Conservation (phyloP, 2,797 vertebrate species). For the Pagetopsis macropterus region DNA sequence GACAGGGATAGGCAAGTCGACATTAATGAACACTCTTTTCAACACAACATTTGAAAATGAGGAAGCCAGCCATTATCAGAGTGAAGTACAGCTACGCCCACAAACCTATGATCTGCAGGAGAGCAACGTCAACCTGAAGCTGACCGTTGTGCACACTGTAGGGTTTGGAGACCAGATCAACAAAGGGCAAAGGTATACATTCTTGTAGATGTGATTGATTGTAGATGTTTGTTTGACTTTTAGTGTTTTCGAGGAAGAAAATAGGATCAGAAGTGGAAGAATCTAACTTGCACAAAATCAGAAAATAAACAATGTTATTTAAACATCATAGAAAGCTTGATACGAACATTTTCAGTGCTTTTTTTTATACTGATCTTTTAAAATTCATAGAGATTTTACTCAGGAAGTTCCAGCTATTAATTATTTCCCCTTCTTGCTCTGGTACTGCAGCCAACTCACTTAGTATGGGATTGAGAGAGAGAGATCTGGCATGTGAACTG, state of each 20-base stretch:
- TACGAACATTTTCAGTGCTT: neutral
- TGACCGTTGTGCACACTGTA: conserved; percentile 94
- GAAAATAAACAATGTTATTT: neutral
- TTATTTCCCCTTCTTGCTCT: conserved; percentile 16
- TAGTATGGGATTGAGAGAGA: conserved; percentile 20
- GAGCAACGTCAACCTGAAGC: conserved; percentile 95
- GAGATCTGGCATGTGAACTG: conserved; percentile 34
- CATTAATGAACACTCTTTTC: conserved; percentile 96
- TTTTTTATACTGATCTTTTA: conserved; percentile 6
- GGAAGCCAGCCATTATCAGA: conserved; percentile 92
- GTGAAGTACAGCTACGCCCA: conserved; percentile 84
- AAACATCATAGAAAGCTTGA: neutral
- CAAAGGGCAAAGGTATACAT: conserved; percentile 92
- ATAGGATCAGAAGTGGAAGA: neutral
- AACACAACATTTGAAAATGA: conserved; percentile 94
- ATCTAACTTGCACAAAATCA: neutral
- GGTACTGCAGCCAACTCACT: conserved; percentile 29
- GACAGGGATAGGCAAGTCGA: conserved; percentile 97
- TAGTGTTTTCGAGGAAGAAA: neutral
- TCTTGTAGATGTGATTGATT: neutral
- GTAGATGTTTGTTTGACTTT: neutral
- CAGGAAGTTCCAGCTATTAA: conserved; percentile 20
- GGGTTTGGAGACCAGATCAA: conserved; percentile 99
- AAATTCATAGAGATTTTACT: neutral
- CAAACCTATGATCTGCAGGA: conserved; percentile 92